A percentile compares a stretch with the other conserved stretches of the same genome.
Evolutionary conservation across 92 coral and sea anemone genomes (phyloP).

Genomic region (Zoanthus sansibaricus): DNA sequence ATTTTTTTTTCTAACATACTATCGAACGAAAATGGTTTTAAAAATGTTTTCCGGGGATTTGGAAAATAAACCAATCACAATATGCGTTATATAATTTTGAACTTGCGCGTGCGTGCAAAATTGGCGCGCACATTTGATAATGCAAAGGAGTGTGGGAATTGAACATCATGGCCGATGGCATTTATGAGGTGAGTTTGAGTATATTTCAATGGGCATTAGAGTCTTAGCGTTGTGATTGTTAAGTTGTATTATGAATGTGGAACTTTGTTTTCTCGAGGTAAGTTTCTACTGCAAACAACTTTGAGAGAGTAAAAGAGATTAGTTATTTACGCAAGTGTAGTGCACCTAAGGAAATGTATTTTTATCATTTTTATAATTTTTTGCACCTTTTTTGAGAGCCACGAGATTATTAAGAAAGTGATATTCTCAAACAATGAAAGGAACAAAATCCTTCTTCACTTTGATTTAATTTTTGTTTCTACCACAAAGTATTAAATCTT

Average conservation of each 20-base stretch:
- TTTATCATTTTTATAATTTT: no score
- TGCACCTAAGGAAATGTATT: no score
- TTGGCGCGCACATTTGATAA: slow-evolving; percentile 99
- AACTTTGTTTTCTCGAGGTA: slow-evolving; percentile 25
- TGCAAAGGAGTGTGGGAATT: slow-evolving; percentile 77
- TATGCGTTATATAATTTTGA: slow-evolving; percentile 37
- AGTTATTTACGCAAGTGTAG: no score
- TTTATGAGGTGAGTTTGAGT: slow-evolving; percentile 84
- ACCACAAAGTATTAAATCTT: no score
- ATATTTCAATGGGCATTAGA: neutral
- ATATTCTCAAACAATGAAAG: no score
- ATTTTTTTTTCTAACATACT: neutral
- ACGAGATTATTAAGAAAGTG: no score
- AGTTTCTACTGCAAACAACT: neutral
- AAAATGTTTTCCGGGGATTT: neutral
- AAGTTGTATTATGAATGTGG: neutral
- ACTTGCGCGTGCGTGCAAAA: slow-evolving; percentile 81
- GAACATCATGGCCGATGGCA: slow-evolving; percentile 98
- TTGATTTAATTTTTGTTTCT: no score
- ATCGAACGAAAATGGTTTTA: neutral
- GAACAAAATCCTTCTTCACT: no score
- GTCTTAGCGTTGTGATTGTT: slow-evolving; percentile 11
- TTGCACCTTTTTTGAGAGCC: no score
- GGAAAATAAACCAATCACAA: slow-evolving; percentile 41
- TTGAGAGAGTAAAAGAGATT: neutral